These are phyloP conservation scores for Phrynocephalus guinanensis DNA, from an alignment of 2,797 vertebrate genomes.

Conservation along the genomic window DNA sequence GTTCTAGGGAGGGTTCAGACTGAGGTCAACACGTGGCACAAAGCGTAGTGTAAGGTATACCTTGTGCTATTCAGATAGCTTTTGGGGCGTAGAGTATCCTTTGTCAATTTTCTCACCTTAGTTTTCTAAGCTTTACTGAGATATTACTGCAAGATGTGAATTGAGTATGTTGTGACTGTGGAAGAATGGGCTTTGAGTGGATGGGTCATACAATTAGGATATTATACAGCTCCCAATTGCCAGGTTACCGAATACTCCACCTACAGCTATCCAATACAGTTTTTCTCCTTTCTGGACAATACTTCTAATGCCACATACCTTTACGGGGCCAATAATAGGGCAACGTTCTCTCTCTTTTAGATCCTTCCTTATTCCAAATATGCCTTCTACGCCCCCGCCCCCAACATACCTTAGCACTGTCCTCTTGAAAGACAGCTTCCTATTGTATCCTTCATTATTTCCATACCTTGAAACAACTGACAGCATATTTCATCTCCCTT, in stretches of 20 bases:
- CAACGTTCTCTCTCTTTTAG: not conserved
- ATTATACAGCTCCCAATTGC: too few species aligned
- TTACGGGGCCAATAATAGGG: not conserved
- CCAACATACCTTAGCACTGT: not conserved
- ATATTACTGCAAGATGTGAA: too few species aligned
- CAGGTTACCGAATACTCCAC: not conserved
- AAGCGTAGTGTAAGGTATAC: too few species aligned
- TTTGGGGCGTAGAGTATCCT: too few species aligned
- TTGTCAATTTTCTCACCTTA: too few species aligned
- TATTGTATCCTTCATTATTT: conserved; percentile 23
- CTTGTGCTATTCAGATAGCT: too few species aligned
- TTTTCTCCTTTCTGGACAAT: not conserved
- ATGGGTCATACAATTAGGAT: too few species aligned
- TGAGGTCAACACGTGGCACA: too few species aligned
- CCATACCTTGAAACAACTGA: conserved; percentile 4
- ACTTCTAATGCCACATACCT: not conserved
- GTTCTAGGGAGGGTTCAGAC: too few species aligned
- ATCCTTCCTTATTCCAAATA: not conserved
- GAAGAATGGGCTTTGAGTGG: not conserved
- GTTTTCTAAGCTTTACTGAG: too few species aligned
- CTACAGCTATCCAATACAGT: not conserved
- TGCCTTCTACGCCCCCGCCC: not conserved
- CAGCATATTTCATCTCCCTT: conserved; percentile 11
- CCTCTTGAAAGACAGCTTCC: not conserved
- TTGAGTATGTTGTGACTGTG: not conserved